Base-by-base conservation (phyloP, 2,888 invertebrate genomes). In the Alentia gelatinosa region DNA sequence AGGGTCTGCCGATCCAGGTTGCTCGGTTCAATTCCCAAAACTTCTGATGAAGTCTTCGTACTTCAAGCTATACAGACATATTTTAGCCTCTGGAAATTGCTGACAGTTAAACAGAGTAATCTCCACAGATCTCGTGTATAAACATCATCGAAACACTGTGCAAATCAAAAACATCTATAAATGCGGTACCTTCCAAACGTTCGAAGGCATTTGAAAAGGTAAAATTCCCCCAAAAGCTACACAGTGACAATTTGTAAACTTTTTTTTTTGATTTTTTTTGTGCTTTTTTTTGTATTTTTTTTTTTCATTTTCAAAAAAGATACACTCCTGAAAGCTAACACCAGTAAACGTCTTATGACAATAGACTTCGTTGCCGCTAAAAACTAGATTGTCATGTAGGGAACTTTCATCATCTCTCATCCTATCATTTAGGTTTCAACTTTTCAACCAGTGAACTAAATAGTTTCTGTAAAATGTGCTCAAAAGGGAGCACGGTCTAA, bases 401-500 rank as follows among this genome's bases (percentile, higher is more conserved):
- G 74, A 90, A 90, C 83, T n/a, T 83, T 42, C 50, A 89, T 42
- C 33, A 89, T 40, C 40, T 83, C 23, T 90, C 37, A 12, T 89
- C 39, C 89, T 89, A 63, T 63, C 68, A 56, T 89, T 30, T 63
- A 63, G 37, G 56, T 37, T 30, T 89, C 47, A 89, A 89, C 68
- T 56, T 63, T 56, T 89, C 68, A 89, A 56, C 89, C 89, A 89
- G 68, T 50, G 37, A 89, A 89, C 56, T 89, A 89, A 63, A 63
- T 39, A 86, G 86, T 63, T n/a, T 89, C 89, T 63, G 68, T 79
- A 94, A 93, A 93, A 92, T 93, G 93, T 93, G 94, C 95, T 95
- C 95, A 95, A 95, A 94, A 95, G 95, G 95, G 94, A 95, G 95
- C 94, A 94, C 90, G 93, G 94, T 92, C 92, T 92, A 47, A 47